Evolutionary conservation across 2,797 vertebrate genomes (phyloP).

Genomic region (Antrozous pallidus): DNA sequence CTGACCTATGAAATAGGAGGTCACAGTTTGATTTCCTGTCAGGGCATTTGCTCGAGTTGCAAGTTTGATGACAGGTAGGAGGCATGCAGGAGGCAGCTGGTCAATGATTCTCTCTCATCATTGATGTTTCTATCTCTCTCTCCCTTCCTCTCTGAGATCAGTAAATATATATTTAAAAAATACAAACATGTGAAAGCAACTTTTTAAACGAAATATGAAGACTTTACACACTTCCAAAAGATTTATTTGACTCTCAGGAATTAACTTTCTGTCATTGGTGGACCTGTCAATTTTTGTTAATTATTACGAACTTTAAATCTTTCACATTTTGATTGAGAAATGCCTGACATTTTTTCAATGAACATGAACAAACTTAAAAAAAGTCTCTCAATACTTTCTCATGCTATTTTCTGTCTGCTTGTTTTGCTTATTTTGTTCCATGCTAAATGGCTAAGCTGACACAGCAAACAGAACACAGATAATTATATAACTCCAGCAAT

Average conservation of each 20-base stretch:
- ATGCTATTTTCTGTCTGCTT: not conserved
- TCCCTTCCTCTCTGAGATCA: too few relatives aligned
- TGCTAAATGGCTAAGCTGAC: not conserved
- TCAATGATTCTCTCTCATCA: too few relatives aligned
- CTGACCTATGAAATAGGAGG: too few relatives aligned
- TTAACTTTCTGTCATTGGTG: not conserved
- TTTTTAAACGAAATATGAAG: not conserved
- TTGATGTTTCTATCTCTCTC: too few relatives aligned
- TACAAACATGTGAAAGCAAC: not conserved
- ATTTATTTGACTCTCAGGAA: not conserved
- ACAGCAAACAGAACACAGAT: not conserved
- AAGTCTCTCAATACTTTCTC: not conserved
- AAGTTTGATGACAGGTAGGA: too few relatives aligned
- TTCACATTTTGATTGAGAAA: conserved; percentile 12
- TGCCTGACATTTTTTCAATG: not conserved
- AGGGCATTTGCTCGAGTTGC: too few relatives aligned
- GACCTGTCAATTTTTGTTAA: not conserved
- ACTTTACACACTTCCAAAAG: not conserved
- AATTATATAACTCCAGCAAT: not conserved
- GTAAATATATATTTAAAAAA: too few relatives aligned
- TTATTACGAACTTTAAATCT: not conserved
- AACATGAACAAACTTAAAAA: not conserved
- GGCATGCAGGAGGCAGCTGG: too few relatives aligned
- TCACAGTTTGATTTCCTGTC: too few relatives aligned
- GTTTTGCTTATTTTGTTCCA: not conserved